Evolutionary conservation across 2,888 invertebrate genomes (phyloP), one percentile per base, ranked within the genome.

Genomic region (Drosophila monieri): DNA sequence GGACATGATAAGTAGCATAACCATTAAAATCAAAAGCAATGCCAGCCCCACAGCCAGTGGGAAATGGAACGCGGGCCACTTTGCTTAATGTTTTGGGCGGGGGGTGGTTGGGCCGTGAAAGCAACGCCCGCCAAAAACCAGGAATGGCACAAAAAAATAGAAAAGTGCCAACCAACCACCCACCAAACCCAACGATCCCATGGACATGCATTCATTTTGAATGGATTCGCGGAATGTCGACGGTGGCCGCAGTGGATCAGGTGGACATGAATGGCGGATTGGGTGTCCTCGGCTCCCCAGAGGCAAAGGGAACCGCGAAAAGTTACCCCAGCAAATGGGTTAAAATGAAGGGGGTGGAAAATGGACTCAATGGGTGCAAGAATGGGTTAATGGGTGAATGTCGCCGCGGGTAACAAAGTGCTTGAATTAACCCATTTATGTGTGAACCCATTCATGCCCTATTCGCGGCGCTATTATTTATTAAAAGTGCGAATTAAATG

Each of bases 1-100:
- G 68, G 54, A 80, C 80, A 87, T 87, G 81, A 81, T 81, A 81
- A 87, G 87, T 85, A 87, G 81, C 81, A 73, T 78, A 76, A 76
- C 87, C 81, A 81, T 81, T 81, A 85, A 81, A 81, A 87, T 85
- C 84, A 77, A 83, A 80, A 83, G 79, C 73, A 73, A 52, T 35
- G 35, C 59, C 58, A 61, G 54, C 27, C 55, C 32, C 35, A 35
- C 35, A n/a, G 73, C 60, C 73, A 67, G 74, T 77, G 69, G 83
- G 72, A 87, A 81, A 87, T 81, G 85, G 87, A 85, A 85, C 83
- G 77, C 76, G 72, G 55, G 75, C 74, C 85, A 85, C 88, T 87
- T 81, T 87, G 83, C 79, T 87, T 81, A 87, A 87, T 85, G 87
- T 76, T 78, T 59, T 61, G 64, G 12, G 76, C 66, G 61, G n/a